phyloP scores from a whole-genome alignment of 2,888 invertebrate genomes.

The Ophonus ardosiacus region DNA sequence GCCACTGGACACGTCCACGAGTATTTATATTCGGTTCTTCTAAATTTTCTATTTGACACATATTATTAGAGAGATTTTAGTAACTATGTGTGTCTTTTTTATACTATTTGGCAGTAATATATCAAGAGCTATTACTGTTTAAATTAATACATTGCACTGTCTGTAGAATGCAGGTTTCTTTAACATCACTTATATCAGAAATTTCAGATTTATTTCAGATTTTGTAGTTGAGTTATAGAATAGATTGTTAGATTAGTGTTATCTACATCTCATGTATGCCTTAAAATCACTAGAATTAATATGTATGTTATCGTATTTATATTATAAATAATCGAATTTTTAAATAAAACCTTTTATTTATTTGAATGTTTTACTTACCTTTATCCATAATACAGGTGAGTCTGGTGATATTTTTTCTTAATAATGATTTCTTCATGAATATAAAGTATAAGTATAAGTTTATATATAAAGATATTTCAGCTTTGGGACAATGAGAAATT shows the following conservation, averaged over 20 bases:
- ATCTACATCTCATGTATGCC: constrained; percentile 52
- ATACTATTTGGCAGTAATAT: constrained; percentile 60
- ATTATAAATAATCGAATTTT: constrained; percentile 61
- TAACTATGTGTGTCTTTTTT: constrained; percentile 60
- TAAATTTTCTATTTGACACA: constrained; percentile 48
- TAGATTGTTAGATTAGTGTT: constrained; percentile 21
- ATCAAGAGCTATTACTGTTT: constrained; percentile 55
- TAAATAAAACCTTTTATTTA: constrained; percentile 63
- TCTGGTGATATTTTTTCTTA: no score
- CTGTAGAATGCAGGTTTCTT: constrained; percentile 36
- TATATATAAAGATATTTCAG: no score
- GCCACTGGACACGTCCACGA: constrained; percentile 62
- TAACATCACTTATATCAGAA: constrained; percentile 34
- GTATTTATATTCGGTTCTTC: constrained; percentile 11
- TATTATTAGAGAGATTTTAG: constrained; percentile 63
- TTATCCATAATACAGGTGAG: no score
- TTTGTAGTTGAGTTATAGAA: constrained; percentile 24
- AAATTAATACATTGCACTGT: constrained; percentile 50
- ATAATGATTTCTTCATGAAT: no score
- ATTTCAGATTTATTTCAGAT: neutral
- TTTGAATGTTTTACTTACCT: constrained; percentile 6
- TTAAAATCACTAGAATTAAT: constrained; percentile 55
- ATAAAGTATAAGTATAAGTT: no score
- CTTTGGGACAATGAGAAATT: no score
- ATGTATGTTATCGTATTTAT: constrained; percentile 61